Evolutionary conservation across 2,888 invertebrate genomes (phyloP), one percentile per base, ranked within the genome.

Genomic region (Cephus rjabovi): DNA sequence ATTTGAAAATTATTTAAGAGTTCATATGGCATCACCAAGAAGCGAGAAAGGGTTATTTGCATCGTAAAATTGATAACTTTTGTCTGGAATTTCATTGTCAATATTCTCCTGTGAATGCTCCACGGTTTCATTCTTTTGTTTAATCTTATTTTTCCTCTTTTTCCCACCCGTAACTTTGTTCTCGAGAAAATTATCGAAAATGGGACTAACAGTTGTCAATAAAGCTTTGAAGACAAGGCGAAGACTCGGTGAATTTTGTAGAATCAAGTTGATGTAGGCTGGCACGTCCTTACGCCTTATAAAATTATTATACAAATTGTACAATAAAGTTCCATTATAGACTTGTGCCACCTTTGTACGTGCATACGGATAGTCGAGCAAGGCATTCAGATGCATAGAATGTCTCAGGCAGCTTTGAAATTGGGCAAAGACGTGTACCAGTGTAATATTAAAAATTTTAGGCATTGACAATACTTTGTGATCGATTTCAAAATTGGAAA

Each of bases 321-420:
- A 97, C 1, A 96, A 89, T 90, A 96, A 95, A 0, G 96, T 95
- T 0, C 97, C 96, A 90, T 96, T 95, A 83, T 94, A 96, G 81
- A 94, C 92, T 85, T 94, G 94, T n/a, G 93, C 93, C 86, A 95
- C 93, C 69, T 92, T 91, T 70, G 94, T 93, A 82, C 92, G 90
- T 68, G 92, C 87, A 86, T 94, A 94, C 0, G 95, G 95, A 79
- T 91, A 92, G 78, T 93, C 92, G 76, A 96, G 93, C 69, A 97
- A 87, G 1, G 92, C 92, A 91, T 97, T 97, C 12, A 97, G 90
- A 84, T 94, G 92, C 83, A 93, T 93, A 3, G 93, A 90, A 83
- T 94, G 93, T 12, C 92, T 91, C 69, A 95, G 88, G 85, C 94
- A 94, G 90, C 93, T 94, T 88, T 96, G 96, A 87, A 95, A 94